Evolutionary conservation across 2,113 vertebrate genomes (phyloP).

Genomic region (human): GRCh38 chr2:62553001-62553500

Average conservation of each 20-base stretch:
- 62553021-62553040: slow-evolving; percentile 88
- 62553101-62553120: slow-evolving; percentile 90
- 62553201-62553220: slow-evolving; percentile 89
- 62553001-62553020: slow-evolving; percentile 88
- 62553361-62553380: slow-evolving; percentile 90
- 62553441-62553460: not conserved
- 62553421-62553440: slow-evolving; percentile 81
- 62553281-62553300: slow-evolving; percentile 86
- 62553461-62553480: not conserved
- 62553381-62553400: slow-evolving; percentile 86
- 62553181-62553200: slow-evolving; percentile 89
- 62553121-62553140: slow-evolving; percentile 90
- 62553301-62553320: slow-evolving; percentile 91
- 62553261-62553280: slow-evolving; percentile 87
- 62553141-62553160: slow-evolving; percentile 87
- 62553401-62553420: slow-evolving; percentile 89
- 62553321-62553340: slow-evolving; percentile 92
- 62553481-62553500: accelerated
- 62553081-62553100: slow-evolving; percentile 90
- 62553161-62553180: slow-evolving; percentile 91
- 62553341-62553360: slow-evolving; percentile 85
- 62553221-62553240: slow-evolving; percentile 89
- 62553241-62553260: slow-evolving; percentile 89
- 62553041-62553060: slow-evolving; percentile 86
- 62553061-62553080: slow-evolving; percentile 88